Evolutionary conservation across 1,140 invertebrate species (phyloP), one percentile per base, ranked within the genome.

Genomic region (Amphibalanus amphitrite): DNA sequence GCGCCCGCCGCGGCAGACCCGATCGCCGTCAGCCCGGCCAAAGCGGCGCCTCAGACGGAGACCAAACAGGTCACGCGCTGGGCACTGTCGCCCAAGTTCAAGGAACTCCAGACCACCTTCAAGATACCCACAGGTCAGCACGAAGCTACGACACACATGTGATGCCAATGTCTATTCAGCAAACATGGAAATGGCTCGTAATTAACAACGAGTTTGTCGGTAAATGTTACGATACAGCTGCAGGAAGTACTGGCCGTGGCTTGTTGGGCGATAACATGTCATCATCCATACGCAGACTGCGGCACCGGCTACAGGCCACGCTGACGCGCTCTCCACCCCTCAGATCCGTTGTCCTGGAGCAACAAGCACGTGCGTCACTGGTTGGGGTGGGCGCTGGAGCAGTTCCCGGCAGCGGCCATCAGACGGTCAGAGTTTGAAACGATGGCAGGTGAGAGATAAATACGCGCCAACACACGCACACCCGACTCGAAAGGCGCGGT

Each of bases 371-470:
- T 95, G 0, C 85, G 87, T 71, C 87, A 92, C 76, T 97, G 93
- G 93, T 84, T 96, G 28, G 87, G 90, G 74, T 97, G 93, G 93
- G 93, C 93, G 0, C 86, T 93, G 0, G 84, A 89, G 26, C 90
- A 95, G 79, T 97, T 97, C 77, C 88, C 89, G 75, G 80, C 95
- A 28, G 79, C 83, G 20, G 82, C 81, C 0, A 80, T 87, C 17
- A 76, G 79, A 69, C 74, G 80, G 3, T 77, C 83, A 76, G 88
- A 91, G 74, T 95, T 65, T 25, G 64, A 65, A 3, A 23, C 23
- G 23, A 6, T 65, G 6, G n/a, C 26, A 8, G 64, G 64, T 65
- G 17, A 17, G 38, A 6, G n/a, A n/a, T n/a, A n/a, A n/a, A n/a
- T n/a, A n/a, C n/a, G n/a, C n/a, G n/a, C n/a, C n/a, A n/a, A n/a